Base-by-base conservation (phyloP, 2,888 invertebrate species). In the Smittia sp. region DNA sequence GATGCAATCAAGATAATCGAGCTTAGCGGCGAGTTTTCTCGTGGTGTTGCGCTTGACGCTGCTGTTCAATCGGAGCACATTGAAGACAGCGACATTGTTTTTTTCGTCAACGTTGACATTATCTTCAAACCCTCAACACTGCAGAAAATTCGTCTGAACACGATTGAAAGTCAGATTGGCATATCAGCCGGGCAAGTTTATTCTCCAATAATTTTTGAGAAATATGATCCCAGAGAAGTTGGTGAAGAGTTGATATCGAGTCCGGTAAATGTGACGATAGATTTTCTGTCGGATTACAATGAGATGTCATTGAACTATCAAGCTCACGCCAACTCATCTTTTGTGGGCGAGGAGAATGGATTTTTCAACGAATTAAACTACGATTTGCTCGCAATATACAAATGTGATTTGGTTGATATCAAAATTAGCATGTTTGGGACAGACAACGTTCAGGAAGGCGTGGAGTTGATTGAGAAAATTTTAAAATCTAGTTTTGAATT, bases 91-190 rank as follows among this genome's bases (percentile, higher is more conserved):
- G 83, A 85, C 0, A 84, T 86, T 58, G 84, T 97, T 77, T 91
- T 98, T 79, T 96, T 98, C 80, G 88, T 98, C 41, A 98, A 99
- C 81, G 98, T 98, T 1, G 98, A 98, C 81, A 96, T 99, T 84
- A 86, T 91, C 77, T 94, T 98, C 79, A 90, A 88, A 75, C 83
- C 84, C 38, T 86, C 88, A 75, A 88, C 91, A 18, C 84, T 99
- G 25, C 85, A 90, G 74, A 85, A 96, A 76, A 89, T 94, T 75
- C 86, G 94, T 52, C 84, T 88, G 75, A 92, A 94, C 78, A 93
- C 93, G 0, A 83, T 91, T 20, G 84, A 86, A 76, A 87, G 88
- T 72, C 85, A 85, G 76, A n/a, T n/a, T n/a, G n/a, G n/a, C n/a
- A n/a, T n/a, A n/a, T n/a, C n/a, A n/a, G n/a, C n/a, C n/a, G n/a